Evolutionary conservation across 2,888 invertebrate species (phyloP).

Genomic region (Apoderus coryli): DNA sequence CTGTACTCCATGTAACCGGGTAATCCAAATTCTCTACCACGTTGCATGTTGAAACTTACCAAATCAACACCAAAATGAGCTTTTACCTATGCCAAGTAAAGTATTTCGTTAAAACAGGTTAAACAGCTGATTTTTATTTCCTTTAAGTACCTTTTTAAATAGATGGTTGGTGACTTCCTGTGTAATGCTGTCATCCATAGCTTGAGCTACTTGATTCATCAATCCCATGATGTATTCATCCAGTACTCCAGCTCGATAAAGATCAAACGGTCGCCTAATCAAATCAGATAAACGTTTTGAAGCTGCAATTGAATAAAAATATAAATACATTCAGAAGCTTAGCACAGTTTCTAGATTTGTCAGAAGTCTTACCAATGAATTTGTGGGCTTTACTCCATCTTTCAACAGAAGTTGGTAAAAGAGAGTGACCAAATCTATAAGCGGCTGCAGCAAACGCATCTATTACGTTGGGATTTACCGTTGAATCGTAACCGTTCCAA

Average conservation of each 20-base stretch:
- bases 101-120: too few relatives aligned
- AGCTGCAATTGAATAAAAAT: conserved; percentile 38
- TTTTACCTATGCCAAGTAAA: too few relatives aligned
- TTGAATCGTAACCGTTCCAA: conserved; percentile 72
- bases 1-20: conserved; percentile 90
- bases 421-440: conserved; percentile 82
- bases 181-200: conserved; percentile 89
- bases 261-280: conserved; percentile 76
- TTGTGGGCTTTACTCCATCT: conserved; percentile 92
- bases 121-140: too few relatives aligned
- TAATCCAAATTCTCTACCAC: conserved; percentile 81
- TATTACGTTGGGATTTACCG: conserved; percentile 76
- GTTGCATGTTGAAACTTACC: conserved; percentile 85
- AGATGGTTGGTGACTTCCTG: conserved; percentile 82
- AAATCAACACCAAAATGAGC: conserved; percentile 82
- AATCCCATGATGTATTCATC: conserved; percentile 88
- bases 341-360: not conserved
- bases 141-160: conserved; percentile 75
- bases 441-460: conserved; percentile 86
- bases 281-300: conserved; percentile 79
- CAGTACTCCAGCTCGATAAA: conserved; percentile 78
- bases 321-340: not conserved
- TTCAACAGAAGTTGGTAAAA: conserved; percentile 80
- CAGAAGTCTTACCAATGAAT: conserved; percentile 54
- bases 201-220: conserved; percentile 88